A percentile compares a stretch with the other conserved stretches of the same genome.
phyloP scores from a whole-genome alignment of 2,113 vertebrate genomes.

The Brevimyrus niger region DNA sequence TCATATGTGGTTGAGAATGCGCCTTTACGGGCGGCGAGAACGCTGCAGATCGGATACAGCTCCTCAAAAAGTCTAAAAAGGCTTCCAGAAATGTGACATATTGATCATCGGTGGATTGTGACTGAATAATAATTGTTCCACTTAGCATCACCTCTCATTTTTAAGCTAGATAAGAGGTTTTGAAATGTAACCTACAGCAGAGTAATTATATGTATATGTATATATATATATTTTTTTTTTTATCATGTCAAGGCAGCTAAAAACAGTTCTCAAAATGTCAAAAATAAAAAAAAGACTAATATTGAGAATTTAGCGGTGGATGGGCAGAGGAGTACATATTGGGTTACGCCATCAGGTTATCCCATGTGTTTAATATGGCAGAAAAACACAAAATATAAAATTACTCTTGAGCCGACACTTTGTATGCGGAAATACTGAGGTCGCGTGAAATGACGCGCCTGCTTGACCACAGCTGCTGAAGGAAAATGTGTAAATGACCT shows the following conservation, averaged over 20 bases:
- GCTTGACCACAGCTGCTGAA: neutral
- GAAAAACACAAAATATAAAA: neutral
- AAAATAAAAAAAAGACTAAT: neutral
- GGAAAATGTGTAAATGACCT: neutral
- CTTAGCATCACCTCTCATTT: neutral
- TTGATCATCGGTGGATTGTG: neutral
- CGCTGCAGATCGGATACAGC: neutral
- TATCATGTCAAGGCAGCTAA: neutral
- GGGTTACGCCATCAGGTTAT: neutral
- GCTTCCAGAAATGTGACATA: neutral
- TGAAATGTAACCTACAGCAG: neutral
- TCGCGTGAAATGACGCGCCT: neutral
- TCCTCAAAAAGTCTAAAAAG: neutral
- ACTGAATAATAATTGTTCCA: neutral
- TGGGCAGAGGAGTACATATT: neutral
- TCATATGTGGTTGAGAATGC: neutral
- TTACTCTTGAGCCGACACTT: neutral
- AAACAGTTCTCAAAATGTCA: neutral
- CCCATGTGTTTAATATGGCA: neutral
- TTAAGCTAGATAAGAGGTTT: neutral
- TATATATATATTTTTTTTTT: too few species aligned
- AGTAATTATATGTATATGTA: neutral
- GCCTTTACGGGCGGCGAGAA: neutral
- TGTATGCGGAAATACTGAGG: neutral
- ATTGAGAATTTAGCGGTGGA: neutral